These are phyloP conservation scores for Minunthozetes semirufus DNA, from an alignment of 2,888 invertebrate species.

Conservation along the genomic window DNA sequence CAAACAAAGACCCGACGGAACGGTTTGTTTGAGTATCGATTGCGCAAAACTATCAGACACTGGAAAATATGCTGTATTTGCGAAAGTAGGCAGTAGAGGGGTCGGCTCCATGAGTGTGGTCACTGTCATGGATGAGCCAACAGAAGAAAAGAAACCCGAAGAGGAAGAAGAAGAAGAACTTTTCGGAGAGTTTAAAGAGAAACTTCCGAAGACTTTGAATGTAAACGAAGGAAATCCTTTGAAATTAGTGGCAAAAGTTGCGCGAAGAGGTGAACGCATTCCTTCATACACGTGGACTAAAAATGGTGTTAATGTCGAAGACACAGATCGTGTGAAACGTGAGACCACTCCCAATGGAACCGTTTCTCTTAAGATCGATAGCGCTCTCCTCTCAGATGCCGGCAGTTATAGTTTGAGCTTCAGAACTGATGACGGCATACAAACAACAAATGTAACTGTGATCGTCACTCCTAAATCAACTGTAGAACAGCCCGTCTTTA, in stretches of 20 bases:
- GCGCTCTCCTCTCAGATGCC: constrained; percentile 63
- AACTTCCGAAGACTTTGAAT: constrained; percentile 37
- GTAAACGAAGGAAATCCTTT: constrained; percentile 35
- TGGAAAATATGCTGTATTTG: constrained; percentile 72
- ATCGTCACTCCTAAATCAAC: neutral
- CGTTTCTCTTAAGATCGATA: constrained; percentile 56
- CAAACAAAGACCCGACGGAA: constrained; percentile 63
- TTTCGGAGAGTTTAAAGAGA: neutral
- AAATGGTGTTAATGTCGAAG: constrained; percentile 47
- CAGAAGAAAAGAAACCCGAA: neutral
- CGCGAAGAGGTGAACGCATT: constrained; percentile 64
- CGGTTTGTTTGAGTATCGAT: constrained; percentile 57
- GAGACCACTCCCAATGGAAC: constrained; percentile 64
- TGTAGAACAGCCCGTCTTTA: constrained; percentile 58
- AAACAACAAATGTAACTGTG: neutral
- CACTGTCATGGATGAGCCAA: neutral
- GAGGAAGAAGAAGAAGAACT: neutral
- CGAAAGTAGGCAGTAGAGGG: constrained; percentile 47
- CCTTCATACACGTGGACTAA: constrained; percentile 66
- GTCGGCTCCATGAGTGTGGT: constrained; percentile 13
- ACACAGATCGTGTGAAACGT: constrained; percentile 50
- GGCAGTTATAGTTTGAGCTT: constrained; percentile 59
- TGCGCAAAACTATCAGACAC: constrained; percentile 63
- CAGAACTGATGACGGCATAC: neutral
- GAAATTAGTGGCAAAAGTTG: constrained; percentile 60